A percentile compares a stretch with the other conserved stretches of the same genome.
phyloP scores from a whole-genome alignment of 2,797 vertebrate species.

The Etheostoma perlongum region DNA sequence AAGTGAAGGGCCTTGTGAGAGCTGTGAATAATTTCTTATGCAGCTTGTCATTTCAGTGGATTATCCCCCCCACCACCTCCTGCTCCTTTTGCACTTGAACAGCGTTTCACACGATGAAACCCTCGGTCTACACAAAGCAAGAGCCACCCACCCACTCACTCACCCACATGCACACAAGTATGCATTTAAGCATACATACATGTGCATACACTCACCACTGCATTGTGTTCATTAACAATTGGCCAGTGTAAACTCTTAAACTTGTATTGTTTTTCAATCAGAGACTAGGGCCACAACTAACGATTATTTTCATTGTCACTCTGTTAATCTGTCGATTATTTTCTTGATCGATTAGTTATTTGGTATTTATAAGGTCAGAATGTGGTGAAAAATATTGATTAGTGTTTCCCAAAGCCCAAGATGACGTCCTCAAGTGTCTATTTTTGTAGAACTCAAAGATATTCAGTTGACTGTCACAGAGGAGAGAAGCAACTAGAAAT shows the following conservation, averaged over 20 bases:
- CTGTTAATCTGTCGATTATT: too few species aligned
- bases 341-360: too few species aligned
- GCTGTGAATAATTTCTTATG: constrained; percentile 82
- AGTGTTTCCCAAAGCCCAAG: too few species aligned
- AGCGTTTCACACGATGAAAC: constrained; percentile 67
- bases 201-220: constrained; percentile 5
- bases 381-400: too few species aligned
- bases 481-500: too few species aligned
- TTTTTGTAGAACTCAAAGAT: too few species aligned
- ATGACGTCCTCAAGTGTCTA: too few species aligned
- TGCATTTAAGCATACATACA: constrained; percentile 36
- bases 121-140: constrained; percentile 62
- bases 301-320: too few species aligned
- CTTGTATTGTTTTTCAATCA: constrained; percentile 22
- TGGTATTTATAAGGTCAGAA: too few species aligned
- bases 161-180: constrained; percentile 43
- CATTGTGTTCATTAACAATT: constrained; percentile 34
- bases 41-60: constrained; percentile 82
- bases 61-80: constrained; percentile 64
- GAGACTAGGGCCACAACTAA: not conserved
- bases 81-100: constrained; percentile 77
- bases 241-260: constrained; percentile 20
- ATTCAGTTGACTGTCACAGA: too few species aligned
- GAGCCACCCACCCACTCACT: constrained; percentile 57
- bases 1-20: constrained; percentile 82